Percentiles rank a stretch among this genome's conserved stretches.
These are phyloP conservation scores for Odontocolon sp. DNA, from an alignment of 2,888 invertebrate genomes.

Conservation along the genomic window DNA sequence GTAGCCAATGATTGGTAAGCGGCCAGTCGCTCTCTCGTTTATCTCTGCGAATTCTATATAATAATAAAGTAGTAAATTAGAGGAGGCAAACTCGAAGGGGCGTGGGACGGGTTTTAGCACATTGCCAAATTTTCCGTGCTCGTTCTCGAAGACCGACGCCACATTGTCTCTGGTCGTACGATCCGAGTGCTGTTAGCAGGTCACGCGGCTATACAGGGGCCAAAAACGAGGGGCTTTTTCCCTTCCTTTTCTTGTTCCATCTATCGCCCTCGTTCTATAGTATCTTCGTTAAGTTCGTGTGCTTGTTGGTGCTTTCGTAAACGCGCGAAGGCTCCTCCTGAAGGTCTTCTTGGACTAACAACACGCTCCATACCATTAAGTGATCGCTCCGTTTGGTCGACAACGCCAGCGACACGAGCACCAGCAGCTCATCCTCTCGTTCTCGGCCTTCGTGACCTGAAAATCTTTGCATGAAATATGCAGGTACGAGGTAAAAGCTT, in stretches of 20 bases:
- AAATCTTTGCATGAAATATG: conserved; percentile 61
- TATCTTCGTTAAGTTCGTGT: background rate
- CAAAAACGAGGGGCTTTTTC: background rate
- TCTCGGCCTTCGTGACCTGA: conserved; percentile 55
- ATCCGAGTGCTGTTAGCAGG: conserved; percentile 14
- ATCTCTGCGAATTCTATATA: too few relatives aligned
- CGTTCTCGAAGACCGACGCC: conserved; percentile 69
- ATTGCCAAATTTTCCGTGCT: conserved; percentile 70
- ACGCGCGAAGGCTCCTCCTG: background rate
- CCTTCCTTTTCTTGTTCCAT: background rate
- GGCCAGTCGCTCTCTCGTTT: too few relatives aligned
- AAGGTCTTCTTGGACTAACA: background rate
- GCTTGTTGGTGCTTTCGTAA: background rate
- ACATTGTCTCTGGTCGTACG: conserved; percentile 67
- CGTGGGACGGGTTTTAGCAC: conserved; percentile 65
- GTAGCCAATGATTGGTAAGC: too few relatives aligned
- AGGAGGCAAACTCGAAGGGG: conserved; percentile 7
- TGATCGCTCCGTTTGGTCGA: background rate
- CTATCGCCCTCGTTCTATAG: background rate
- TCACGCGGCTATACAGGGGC: background rate
- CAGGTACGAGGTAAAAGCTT: conserved; percentile 60
- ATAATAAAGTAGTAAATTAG: background rate
- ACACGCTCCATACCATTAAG: background rate
- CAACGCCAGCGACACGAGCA: conserved; percentile 2
- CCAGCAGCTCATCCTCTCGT: conserved; percentile 30